phyloP scores from a whole-genome alignment of 2,888 invertebrate genomes.

The Nymphalis polychloros region DNA sequence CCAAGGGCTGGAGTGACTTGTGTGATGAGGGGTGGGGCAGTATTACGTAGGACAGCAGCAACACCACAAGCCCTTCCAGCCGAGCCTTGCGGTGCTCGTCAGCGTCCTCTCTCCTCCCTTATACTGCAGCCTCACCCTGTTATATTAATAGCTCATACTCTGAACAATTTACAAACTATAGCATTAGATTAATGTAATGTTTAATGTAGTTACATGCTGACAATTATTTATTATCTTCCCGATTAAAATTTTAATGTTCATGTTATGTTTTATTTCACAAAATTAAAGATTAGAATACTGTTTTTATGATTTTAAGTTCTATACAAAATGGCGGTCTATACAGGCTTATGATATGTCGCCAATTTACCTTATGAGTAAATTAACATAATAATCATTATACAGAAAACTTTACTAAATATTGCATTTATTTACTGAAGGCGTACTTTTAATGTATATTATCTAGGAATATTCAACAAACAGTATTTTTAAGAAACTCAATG shows the following conservation, averaged over 20 bases:
- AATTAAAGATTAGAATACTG: not conserved
- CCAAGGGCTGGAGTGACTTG: slow-evolving; percentile 68
- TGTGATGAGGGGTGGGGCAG: slow-evolving; percentile 68
- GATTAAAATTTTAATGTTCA: slow-evolving; percentile 65
- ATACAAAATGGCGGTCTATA: slow-evolving; percentile 21
- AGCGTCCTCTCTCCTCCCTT: slow-evolving; percentile 60
- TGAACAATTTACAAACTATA: slow-evolving; percentile 77
- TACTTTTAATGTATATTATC: too few species aligned
- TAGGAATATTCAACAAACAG: too few species aligned
- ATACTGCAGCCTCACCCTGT: slow-evolving; percentile 73
- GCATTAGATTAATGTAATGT: slow-evolving; percentile 70
- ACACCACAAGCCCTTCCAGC: slow-evolving; percentile 67
- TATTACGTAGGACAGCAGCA: slow-evolving; percentile 66
- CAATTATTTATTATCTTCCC: slow-evolving; percentile 70
- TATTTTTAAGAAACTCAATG: too few species aligned
- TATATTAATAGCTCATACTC: slow-evolving; percentile 69
- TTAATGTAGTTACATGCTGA: slow-evolving; percentile 60
- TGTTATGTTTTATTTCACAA: slow-evolving; percentile 49
- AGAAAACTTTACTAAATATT: too few species aligned
- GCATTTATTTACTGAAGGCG: too few species aligned
- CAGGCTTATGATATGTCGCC: slow-evolving; percentile 31
- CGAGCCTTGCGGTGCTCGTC: slow-evolving; percentile 74
- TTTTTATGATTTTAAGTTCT: not conserved
- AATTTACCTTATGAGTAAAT: not conserved
- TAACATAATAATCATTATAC: too few species aligned